Conservation (phyloP, 2,797 vertebrate genomes). For the Gymnoscopelus microlampas region DNA sequence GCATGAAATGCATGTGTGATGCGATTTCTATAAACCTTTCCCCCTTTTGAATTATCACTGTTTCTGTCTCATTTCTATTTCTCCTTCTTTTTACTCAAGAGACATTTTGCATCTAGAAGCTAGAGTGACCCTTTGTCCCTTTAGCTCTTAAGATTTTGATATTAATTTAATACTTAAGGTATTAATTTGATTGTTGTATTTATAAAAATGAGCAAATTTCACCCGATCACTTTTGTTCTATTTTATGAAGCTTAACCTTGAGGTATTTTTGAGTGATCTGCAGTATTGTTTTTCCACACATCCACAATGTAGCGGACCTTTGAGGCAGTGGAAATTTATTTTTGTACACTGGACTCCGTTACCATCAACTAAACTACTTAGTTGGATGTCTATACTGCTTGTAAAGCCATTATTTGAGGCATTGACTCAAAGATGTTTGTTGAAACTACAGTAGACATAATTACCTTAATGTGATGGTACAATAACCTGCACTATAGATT, state of each 20-base stretch:
- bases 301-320: too few relatives aligned
- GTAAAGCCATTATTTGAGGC: conserved; percentile 64
- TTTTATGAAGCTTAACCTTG: conserved; percentile 63
- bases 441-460: conserved; percentile 57
- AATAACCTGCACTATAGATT: conserved; percentile 49
- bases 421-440: conserved; percentile 59
- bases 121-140: conserved; percentile 26
- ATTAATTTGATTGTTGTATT: conserved; percentile 80
- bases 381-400: conserved; percentile 59
- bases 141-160: conserved; percentile 53
- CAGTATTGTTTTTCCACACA: conserved; percentile 55
- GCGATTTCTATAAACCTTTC: too few relatives aligned
- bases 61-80: too few relatives aligned
- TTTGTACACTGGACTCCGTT: conserved; percentile 69
- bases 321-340: conserved; percentile 32
- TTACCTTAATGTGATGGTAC: conserved; percentile 58
- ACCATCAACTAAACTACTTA: conserved; percentile 63
- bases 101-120: too few relatives aligned
- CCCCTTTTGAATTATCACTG: too few relatives aligned
- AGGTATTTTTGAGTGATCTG: conserved; percentile 35
- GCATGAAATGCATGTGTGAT: too few relatives aligned
- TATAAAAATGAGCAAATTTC: conserved; percentile 73
- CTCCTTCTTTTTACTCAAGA: too few relatives aligned
- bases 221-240: conserved; percentile 65
- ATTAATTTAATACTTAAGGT: conserved; percentile 60